A percentile compares a stretch with the other conserved stretches of the same genome.
These are phyloP conservation scores for Hemicentrotus pulcherrimus DNA, from an alignment of 35 echinoderm and acorn worm species.

Conservation along the genomic window DNA sequence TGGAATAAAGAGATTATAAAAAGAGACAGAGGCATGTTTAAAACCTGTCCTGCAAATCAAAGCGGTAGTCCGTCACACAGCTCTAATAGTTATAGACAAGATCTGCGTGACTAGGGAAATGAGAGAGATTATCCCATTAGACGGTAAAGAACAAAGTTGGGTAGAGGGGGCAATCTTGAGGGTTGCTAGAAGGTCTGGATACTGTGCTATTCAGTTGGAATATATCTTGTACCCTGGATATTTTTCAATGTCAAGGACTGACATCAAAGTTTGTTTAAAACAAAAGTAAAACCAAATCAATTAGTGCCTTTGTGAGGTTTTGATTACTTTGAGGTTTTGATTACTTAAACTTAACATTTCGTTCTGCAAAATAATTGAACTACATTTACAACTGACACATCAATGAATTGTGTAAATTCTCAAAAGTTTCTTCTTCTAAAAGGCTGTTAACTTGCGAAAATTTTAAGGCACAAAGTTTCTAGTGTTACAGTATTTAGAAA, in stretches of 20 bases:
- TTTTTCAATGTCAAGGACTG: background rate
- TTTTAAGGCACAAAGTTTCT: too few species aligned
- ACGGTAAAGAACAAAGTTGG: background rate
- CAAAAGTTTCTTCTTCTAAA: too few species aligned
- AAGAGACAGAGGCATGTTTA: too few species aligned
- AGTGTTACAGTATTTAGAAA: too few species aligned
- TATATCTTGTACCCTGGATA: background rate
- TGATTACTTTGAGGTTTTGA: too few species aligned
- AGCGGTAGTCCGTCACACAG: background rate
- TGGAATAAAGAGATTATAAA: too few species aligned
- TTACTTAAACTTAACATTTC: too few species aligned
- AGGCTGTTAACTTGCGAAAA: too few species aligned
- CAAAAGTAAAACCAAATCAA: background rate
- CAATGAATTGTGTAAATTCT: too few species aligned
- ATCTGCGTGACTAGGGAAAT: slow-evolving; percentile 2
- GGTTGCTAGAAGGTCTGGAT: background rate
- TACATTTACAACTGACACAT: too few species aligned
- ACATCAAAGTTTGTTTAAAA: background rate
- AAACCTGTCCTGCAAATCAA: background rate
- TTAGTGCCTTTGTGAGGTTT: too few species aligned
- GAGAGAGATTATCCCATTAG: slow-evolving; percentile 11
- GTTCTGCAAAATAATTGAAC: too few species aligned
- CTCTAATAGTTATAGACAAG: background rate
- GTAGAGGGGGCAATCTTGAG: background rate
- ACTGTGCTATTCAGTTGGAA: background rate